These are phyloP conservation scores for Muscicapa adusta DNA, from an alignment of 2,113 vertebrate species.

Conservation along the genomic window DNA sequence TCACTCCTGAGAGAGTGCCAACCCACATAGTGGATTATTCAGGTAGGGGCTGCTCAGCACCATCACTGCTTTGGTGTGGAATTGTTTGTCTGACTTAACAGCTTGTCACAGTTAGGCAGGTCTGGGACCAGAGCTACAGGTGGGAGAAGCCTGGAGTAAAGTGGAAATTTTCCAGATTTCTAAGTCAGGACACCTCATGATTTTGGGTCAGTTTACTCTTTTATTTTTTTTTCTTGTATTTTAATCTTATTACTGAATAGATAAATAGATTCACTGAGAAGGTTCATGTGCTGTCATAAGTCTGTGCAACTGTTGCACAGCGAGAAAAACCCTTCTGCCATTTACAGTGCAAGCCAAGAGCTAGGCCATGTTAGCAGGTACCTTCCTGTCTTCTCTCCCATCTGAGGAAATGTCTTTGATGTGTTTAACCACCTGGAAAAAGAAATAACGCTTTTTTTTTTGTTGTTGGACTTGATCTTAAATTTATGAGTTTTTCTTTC, in stretches of 20 bases:
- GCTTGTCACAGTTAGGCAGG: not conserved
- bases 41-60: constrained; percentile 67
- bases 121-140: not conserved
- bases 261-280: not conserved
- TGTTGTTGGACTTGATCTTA: not conserved
- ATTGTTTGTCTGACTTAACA: not conserved
- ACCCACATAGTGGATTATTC: constrained; percentile 99
- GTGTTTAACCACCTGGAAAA: not conserved
- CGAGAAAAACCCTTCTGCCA: not conserved
- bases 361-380: not conserved
- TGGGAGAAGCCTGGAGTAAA: not conserved
- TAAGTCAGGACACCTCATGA: not conserved
- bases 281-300: not conserved
- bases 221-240: not conserved
- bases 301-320: not conserved
- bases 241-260: not conserved
- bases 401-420: not conserved
- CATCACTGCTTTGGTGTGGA: not conserved
- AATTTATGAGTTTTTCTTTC: not conserved
- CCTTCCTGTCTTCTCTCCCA: not conserved
- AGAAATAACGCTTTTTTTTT: not conserved
- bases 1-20: constrained; percentile 96
- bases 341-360: not conserved
- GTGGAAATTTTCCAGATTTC: not conserved
- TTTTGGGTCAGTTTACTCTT: not conserved